Evolutionary conservation across 1,140 invertebrate species (phyloP), one percentile per base, ranked within the genome.

Genomic region (roundworm (Caenorhabditis elegans)): DNA sequence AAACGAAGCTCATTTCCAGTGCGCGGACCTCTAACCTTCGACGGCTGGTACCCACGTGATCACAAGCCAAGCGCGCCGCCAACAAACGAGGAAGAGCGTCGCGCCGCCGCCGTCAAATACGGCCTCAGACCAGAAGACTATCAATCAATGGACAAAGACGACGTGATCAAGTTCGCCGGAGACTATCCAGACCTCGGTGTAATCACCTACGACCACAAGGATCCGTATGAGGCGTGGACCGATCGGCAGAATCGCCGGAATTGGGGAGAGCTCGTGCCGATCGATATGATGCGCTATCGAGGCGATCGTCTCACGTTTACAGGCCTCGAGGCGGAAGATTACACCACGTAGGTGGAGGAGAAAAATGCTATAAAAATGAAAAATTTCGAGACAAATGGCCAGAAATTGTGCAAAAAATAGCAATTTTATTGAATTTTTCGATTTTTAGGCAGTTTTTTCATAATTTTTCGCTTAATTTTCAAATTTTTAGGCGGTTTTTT

Each of bases 81-180:
- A 1, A 81, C 78, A 15, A 90, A 39, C 36, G 89, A 90, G 46
- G 88, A 86, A 55, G 88, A 89, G 47, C 88, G 89, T 24, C 82
- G 88, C 15, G 77, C 84, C 24, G 81, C 89, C 24, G 88, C 88
- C 36, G 87, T 90, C 17, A 86, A 86, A 51, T 89, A 88, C 51
- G 87, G 88, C 47, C 75, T 89, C 13, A 76, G 87, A n/a, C 86
- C 88, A 24, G 88, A 88, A 76, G 87, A 89, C 78, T 88, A 89
- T 77, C 78, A 70, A 70, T 80, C 79, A 19, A 83, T 83, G 39
- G 48, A 83, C 26, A 77, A 76, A 36, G 34, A 83, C 19, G 82
- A 83, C 39, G 49, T 77, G 19, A 36, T 83, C 55, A 78, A 51
- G 31, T 83, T 55, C n/a, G 82, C 80, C 19, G 88, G 88, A 46